phyloP scores from a whole-genome alignment of 2,888 invertebrate genomes.

The Tetheella fluctuosa region DNA sequence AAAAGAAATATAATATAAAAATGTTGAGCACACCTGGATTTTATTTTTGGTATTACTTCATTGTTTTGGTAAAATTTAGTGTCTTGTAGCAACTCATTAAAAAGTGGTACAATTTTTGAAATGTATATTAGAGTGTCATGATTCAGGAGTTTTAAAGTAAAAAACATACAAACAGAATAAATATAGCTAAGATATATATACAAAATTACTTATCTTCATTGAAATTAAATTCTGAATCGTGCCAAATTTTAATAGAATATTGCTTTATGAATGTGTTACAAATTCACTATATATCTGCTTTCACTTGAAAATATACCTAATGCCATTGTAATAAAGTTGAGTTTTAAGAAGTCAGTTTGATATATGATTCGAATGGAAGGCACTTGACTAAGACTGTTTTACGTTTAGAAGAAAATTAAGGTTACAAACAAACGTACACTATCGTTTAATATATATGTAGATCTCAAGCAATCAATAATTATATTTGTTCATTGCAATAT shows the following conservation, averaged over 20 bases:
- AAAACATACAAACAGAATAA: not conserved
- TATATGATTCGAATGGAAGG: too few relatives aligned
- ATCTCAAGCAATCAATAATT: constrained; percentile 1
- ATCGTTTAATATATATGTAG: not conserved
- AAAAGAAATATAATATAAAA: constrained; percentile 1
- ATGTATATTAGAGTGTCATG: not conserved
- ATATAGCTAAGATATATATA: not conserved
- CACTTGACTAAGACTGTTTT: too few relatives aligned
- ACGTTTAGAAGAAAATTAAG: too few relatives aligned
- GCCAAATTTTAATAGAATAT: not conserved
- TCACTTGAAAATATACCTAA: not conserved
- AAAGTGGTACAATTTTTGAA: not conserved
- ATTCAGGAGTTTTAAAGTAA: not conserved
- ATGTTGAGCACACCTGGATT: not conserved
- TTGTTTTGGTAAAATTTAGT: not conserved
- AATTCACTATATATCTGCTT: not conserved
- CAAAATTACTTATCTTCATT: too few relatives aligned
- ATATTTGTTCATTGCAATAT: not conserved
- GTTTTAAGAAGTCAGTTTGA: not conserved
- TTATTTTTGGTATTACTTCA: not conserved
- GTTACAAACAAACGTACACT: not conserved
- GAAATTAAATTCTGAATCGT: not conserved
- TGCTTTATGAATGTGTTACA: not conserved
- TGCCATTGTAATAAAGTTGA: not conserved
- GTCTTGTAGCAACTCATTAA: not conserved